Evolutionary conservation across 2,797 vertebrate species (phyloP), one percentile per base, ranked within the genome.

Genomic region (Acipenser transmontanus): DNA sequence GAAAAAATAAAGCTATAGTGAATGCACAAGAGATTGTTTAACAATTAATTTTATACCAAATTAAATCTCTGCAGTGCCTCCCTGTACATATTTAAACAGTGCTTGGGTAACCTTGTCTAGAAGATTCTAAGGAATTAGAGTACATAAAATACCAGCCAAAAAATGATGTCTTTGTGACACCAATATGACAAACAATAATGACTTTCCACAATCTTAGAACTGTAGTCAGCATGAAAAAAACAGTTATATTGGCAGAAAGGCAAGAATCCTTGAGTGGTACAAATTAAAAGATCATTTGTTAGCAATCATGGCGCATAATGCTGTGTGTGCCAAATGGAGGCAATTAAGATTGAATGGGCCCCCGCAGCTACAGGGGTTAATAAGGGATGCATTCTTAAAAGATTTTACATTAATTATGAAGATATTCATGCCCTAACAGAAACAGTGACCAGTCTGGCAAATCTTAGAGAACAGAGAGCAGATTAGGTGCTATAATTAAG

Each of bases 251-350:
- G 87, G 87, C 88, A 88, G 83, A 81, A 85, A 90, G 83, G 85
- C 81, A 81, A 81, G 82, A 74, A 80, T 75, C 66, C 80, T 79
- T 86, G 82, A 89, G 89, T 85, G 83, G 85, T 89, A 88, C 85
- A 87, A 91, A 87, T 89, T 88, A 87, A 90, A 88, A 88, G 80
- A 90, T 88, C 84, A 85, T 87, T 88, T 82, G 87, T 90, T 84
- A 86, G 84, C 87, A 85, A 87, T 88, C 85, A 84, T 83, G 83
- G 84, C 82, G 80, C 80, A 87, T 83, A 89, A 87, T 89, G 79
- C 84, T 85, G 85, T 78, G 81, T 84, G 82, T 80, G 85, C 86
- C 87, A 91, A 91, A 89, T 89, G 89, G 88, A 91, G 87, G 88
- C 86, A 91, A 89, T 91, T 89, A 91, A 88, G 89, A 87, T 86